Percentiles rank a stretch among this genome's conserved stretches.
Conservation (phyloP, 2,797 vertebrate species). For the Eulemur albifrons region DNA sequence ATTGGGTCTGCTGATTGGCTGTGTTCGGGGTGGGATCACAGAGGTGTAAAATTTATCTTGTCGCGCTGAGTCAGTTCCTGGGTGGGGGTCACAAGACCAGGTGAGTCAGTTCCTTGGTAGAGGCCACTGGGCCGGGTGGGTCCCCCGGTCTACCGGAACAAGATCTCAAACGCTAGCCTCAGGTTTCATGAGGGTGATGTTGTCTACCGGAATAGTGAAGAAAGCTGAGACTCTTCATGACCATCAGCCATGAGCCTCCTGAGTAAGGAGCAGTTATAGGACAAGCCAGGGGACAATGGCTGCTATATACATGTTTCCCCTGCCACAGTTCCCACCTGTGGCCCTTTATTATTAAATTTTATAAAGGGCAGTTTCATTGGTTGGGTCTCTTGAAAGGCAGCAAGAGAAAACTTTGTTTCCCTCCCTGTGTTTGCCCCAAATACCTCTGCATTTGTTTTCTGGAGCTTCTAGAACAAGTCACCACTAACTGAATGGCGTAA, state of each 20-base stretch:
- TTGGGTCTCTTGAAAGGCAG: not conserved
- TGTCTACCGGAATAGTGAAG: too few species aligned
- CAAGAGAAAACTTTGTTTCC: not conserved
- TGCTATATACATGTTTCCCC: not conserved
- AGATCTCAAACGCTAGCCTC: not conserved
- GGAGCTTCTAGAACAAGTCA: not conserved
- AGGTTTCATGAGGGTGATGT: not conserved
- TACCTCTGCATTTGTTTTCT: not conserved
- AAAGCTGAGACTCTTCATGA: not conserved
- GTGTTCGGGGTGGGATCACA: not conserved
- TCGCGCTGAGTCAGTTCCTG: not conserved
- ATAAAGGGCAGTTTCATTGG: not conserved
- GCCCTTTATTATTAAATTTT: not conserved
- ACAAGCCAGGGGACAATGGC: not conserved
- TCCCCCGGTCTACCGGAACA: not conserved
- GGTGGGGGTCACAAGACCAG: not conserved
- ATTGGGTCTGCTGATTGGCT: not conserved
- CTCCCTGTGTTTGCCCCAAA: not conserved
- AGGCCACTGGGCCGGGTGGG: not conserved
- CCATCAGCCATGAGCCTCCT: not conserved
- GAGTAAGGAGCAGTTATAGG: not conserved
- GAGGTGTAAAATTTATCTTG: not conserved
- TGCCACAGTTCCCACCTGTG: not conserved
- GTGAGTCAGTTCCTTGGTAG: not conserved
- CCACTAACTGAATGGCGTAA: not conserved